Percentiles rank a stretch among this genome's conserved stretches.
phyloP scores from a whole-genome alignment of 2,113 vertebrate species.

The Speoplatyrhinus poulsoni region DNA sequence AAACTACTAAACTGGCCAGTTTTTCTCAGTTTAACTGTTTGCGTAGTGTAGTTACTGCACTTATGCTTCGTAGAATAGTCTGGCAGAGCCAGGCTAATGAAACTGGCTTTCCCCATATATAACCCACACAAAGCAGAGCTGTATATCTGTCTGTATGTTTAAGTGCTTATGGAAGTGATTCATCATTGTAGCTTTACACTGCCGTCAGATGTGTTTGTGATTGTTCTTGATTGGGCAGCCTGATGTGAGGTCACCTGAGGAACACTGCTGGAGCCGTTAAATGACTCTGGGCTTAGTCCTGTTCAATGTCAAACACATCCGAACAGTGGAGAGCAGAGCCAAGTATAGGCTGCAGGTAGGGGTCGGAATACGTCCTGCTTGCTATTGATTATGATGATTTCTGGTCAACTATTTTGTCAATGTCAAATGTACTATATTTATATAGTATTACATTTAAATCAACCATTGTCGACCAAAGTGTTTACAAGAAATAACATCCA shows the following conservation, averaged over 20 bases:
- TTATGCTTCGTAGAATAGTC: too few relatives aligned
- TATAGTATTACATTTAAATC: too few relatives aligned
- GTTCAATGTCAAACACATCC: conserved; percentile 34
- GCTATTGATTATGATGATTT: not conserved
- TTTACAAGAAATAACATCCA: too few relatives aligned
- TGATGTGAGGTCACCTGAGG: conserved; percentile 22
- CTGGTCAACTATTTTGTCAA: not conserved
- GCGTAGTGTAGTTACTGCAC: too few relatives aligned
- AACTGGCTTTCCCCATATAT: conserved; percentile 28
- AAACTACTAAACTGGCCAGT: too few relatives aligned
- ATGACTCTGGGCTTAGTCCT: conserved; percentile 24
- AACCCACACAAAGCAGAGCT: conserved; percentile 20
- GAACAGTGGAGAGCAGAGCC: not conserved
- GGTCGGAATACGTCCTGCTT: not conserved
- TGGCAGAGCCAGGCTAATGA: too few relatives aligned
- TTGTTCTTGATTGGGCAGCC: conserved; percentile 49
- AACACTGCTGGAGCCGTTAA: not conserved
- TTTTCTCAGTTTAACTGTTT: too few relatives aligned
- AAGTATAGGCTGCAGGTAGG: not conserved
- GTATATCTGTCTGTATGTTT: conserved; percentile 58
- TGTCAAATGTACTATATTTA: too few relatives aligned
- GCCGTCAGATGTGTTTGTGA: conserved; percentile 40
- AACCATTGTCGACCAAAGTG: too few relatives aligned
- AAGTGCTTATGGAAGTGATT: conserved; percentile 35
- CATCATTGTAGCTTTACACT: conserved; percentile 30